Evolutionary conservation across 1,140 invertebrate genomes (phyloP).

Genomic region (Drosophila sturtevanti): DNA sequence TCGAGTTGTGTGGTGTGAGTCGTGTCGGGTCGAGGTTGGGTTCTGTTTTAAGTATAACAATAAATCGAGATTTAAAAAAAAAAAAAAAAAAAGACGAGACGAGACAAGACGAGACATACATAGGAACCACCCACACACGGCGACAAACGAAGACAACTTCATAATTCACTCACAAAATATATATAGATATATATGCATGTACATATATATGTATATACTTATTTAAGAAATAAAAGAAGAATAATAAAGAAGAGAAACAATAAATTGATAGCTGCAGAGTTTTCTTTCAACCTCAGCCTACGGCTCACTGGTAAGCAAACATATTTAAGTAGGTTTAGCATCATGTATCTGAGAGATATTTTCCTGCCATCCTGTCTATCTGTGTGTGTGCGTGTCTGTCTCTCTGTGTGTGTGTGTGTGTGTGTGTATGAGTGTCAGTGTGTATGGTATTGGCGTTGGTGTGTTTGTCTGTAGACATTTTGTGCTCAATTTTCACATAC

Average conservation of each 20-base stretch:
- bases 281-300: constrained; percentile 42
- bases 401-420: not conserved
- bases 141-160: constrained; percentile 61
- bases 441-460: constrained; percentile 1
- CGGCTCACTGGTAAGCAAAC: constrained; percentile 34
- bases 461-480: constrained; percentile 60
- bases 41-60: constrained; percentile 61
- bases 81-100: constrained; percentile 14
- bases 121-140: constrained; percentile 54
- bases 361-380: constrained; percentile 8
- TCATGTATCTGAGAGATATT: constrained; percentile 48
- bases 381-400: not conserved
- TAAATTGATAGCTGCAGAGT: constrained; percentile 7
- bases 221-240: constrained; percentile 9
- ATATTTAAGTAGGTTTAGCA: constrained; percentile 51
- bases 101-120: constrained; percentile 6
- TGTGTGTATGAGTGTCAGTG: not conserved
- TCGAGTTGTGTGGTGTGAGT: not conserved
- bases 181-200: too few species aligned
- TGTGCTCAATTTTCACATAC: constrained; percentile 72
- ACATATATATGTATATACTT: too few species aligned
- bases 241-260: not conserved
- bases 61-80: constrained; percentile 63
- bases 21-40: not conserved
- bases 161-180: constrained; percentile 63